Evolutionary conservation across 1,140 invertebrate species (phyloP).

Genomic region (Anastatus disparis): DNA sequence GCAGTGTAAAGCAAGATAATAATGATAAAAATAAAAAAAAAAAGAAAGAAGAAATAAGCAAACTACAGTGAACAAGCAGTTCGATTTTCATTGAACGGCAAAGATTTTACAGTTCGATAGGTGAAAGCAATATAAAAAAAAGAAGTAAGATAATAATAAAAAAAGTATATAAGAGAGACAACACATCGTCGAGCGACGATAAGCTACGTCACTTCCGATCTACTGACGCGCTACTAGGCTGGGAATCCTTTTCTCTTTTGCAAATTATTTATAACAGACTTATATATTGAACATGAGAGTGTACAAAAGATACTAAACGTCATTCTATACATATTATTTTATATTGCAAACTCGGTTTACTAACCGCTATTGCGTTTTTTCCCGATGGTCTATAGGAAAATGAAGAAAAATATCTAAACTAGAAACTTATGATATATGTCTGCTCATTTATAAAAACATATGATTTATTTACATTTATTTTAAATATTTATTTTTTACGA

Average conservation of each 20-base stretch:
- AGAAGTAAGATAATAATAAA: neutral
- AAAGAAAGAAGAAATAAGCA: neutral
- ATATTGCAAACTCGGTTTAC: neutral
- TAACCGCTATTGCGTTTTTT: neutral
- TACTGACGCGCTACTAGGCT: slow-evolving; percentile 49
- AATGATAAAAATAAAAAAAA: neutral
- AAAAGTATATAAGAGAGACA: slow-evolving; percentile 3
- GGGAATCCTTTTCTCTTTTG: too few species aligned
- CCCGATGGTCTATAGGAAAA: too few species aligned
- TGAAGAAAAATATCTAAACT: too few species aligned
- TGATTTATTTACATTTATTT: too few species aligned
- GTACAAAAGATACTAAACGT: too few species aligned
- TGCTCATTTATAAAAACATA: too few species aligned
- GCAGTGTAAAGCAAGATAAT: neutral
- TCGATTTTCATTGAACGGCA: neutral
- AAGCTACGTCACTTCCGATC: slow-evolving; percentile 58
- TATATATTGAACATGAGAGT: too few species aligned
- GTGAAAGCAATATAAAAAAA: slow-evolving; percentile 1
- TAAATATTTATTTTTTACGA: too few species aligned
- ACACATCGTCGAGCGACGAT: too few species aligned
- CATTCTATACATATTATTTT: too few species aligned
- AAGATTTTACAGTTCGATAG: neutral
- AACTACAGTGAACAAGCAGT: neutral
- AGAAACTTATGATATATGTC: too few species aligned
- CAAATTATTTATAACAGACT: too few species aligned